phyloP scores from a whole-genome alignment of 2,797 vertebrate species.

The Alca torda region DNA sequence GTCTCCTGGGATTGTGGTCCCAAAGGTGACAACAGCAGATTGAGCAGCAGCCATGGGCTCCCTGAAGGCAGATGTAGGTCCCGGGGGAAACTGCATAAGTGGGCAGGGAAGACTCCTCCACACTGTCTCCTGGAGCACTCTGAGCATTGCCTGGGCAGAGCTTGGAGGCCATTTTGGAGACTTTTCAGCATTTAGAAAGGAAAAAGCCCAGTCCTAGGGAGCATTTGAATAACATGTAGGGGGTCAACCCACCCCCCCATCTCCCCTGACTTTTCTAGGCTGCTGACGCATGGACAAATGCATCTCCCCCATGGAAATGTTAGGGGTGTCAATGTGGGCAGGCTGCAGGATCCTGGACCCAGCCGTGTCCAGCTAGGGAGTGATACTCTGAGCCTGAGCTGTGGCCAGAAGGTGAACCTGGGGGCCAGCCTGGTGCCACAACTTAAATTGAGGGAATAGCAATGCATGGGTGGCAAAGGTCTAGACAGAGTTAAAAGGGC shows the following conservation, averaged over 20 bases:
- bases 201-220: background rate
- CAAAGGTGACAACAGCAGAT: background rate
- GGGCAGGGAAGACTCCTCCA: background rate
- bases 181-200: background rate
- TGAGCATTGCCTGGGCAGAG: background rate
- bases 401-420: background rate
- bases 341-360: background rate
- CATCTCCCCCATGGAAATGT: background rate
- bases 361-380: background rate
- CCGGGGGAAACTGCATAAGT: background rate
- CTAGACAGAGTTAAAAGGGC: background rate
- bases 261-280: background rate
- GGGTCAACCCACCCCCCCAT: background rate
- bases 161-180: accelerated
- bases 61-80: background rate
- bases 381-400: background rate
- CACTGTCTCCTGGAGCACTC: background rate
- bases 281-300: background rate
- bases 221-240: background rate
- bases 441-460: background rate
- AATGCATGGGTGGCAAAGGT: accelerated
- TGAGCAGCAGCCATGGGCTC: background rate
- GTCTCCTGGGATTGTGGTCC: accelerated
- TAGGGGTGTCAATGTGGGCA: background rate
- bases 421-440: background rate